phyloP scores from a whole-genome alignment of 2,113 vertebrate species.

The Oryzias celebensis region DNA sequence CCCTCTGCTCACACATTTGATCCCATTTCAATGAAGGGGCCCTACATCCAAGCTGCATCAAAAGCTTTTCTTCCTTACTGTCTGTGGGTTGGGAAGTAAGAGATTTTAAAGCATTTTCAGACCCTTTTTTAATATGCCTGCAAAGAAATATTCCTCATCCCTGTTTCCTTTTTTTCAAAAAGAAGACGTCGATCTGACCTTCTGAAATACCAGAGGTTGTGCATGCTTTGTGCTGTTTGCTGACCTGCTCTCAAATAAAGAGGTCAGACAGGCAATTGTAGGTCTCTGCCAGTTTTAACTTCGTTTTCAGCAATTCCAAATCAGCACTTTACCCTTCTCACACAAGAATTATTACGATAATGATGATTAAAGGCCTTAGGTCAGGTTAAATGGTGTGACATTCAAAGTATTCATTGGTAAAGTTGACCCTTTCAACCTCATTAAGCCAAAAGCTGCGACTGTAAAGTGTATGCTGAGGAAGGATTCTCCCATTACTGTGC shows the following conservation, averaged over 20 bases:
- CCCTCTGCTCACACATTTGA: slow-evolving; percentile 48
- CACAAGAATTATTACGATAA: slow-evolving; percentile 21
- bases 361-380: slow-evolving; percentile 3
- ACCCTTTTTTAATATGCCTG: slow-evolving; percentile 7
- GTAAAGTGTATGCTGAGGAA: slow-evolving; percentile 1
- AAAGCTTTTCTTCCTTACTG: slow-evolving; percentile 50
- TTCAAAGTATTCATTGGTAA: slow-evolving; percentile 31
- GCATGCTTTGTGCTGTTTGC: slow-evolving; percentile 36
- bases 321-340: slow-evolving; percentile 20
- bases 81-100: slow-evolving; percentile 24
- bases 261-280: slow-evolving; percentile 30
- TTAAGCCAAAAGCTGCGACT: slow-evolving; percentile 15
- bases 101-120: slow-evolving; percentile 29
- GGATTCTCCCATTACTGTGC: neutral
- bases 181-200: slow-evolving; percentile 33
- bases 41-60: slow-evolving; percentile 38
- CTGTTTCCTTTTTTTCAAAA: slow-evolving; percentile 6
- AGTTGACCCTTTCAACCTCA: slow-evolving; percentile 23
- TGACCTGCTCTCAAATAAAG: slow-evolving; percentile 34
- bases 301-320: slow-evolving; percentile 23
- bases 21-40: slow-evolving; percentile 53
- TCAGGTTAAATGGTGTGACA: slow-evolving; percentile 30
- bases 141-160: slow-evolving; percentile 16
- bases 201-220: slow-evolving; percentile 45
- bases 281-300: slow-evolving; percentile 14